A percentile compares a stretch with the other conserved stretches of the same genome.
These are phyloP conservation scores for Hipparchia semele DNA, from an alignment of 2,888 invertebrate genomes.

Conservation along the genomic window DNA sequence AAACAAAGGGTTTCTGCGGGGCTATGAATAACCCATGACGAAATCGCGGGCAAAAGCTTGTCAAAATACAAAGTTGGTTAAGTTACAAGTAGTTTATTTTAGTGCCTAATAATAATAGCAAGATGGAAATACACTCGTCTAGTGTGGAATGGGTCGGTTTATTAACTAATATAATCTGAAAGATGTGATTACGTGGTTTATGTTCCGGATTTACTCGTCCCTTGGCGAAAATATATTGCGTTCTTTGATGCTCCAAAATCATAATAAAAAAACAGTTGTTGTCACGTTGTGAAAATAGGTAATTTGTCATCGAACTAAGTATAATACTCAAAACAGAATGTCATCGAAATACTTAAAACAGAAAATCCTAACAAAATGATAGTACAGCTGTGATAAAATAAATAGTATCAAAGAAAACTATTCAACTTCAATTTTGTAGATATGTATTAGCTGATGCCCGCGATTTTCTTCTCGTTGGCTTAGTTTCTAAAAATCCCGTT, in stretches of 20 bases:
- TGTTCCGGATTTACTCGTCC: conserved; percentile 2
- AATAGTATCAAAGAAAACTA: too few relatives aligned
- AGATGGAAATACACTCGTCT: neutral
- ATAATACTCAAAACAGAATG: too few relatives aligned
- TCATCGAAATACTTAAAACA: too few relatives aligned
- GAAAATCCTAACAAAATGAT: too few relatives aligned
- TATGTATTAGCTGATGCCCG: too few relatives aligned
- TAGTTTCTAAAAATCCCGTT: too few relatives aligned
- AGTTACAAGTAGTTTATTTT: neutral
- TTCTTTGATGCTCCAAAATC: neutral
- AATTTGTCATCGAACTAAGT: neutral
- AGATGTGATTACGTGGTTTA: conserved; percentile 1
- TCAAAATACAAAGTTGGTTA: neutral
- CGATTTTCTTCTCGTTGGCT: too few relatives aligned
- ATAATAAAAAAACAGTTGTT: neutral
- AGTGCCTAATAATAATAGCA: neutral
- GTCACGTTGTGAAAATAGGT: neutral
- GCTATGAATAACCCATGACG: too few relatives aligned
- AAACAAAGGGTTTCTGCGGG: too few relatives aligned
- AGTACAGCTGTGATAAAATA: too few relatives aligned
- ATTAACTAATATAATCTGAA: conserved; percentile 1
- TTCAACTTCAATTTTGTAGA: too few relatives aligned
- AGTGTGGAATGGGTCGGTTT: neutral
- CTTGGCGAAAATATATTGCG: neutral
- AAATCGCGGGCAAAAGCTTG: too few relatives aligned